Evolutionary conservation across 2,797 vertebrate species (phyloP).

Genomic region (Galaxias olidus): DNA sequence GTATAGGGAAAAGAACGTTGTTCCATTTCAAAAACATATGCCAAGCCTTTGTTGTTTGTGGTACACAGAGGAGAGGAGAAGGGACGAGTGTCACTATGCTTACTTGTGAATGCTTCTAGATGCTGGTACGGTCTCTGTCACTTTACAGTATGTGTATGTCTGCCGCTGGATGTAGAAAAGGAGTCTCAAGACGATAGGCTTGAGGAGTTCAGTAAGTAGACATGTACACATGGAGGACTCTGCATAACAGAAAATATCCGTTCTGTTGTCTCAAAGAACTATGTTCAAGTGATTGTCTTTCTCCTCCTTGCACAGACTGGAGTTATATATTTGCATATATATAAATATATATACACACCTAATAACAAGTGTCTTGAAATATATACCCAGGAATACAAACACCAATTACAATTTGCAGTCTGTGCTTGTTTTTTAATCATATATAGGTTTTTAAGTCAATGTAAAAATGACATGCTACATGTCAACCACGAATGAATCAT

Average conservation of each 20-base stretch:
- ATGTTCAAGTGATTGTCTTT: constrained; percentile 79
- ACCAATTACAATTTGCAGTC: constrained; percentile 76
- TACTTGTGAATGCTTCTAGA: constrained; percentile 58
- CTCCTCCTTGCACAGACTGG: constrained; percentile 82
- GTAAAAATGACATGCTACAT: constrained; percentile 54
- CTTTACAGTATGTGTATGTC: constrained; percentile 48
- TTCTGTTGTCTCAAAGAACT: constrained; percentile 66
- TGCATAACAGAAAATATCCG: constrained; percentile 46
- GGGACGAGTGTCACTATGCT: constrained; percentile 31
- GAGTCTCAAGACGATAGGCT: constrained; percentile 20
- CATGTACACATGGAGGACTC: constrained; percentile 56
- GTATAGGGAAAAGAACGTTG: constrained; percentile 65
- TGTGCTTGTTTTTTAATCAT: constrained; percentile 61
- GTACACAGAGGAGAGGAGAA: constrained; percentile 37
- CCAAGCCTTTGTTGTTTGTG: constrained; percentile 52
- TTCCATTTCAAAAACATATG: constrained; percentile 62
- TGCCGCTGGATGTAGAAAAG: constrained; percentile 54
- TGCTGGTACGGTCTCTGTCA: constrained; percentile 53
- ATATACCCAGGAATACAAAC: constrained; percentile 79
- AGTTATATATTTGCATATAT: constrained; percentile 72
- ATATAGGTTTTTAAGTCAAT: constrained; percentile 50
- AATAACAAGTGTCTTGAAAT: constrained; percentile 83
- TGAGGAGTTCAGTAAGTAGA: constrained; percentile 47
- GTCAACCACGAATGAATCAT: constrained; percentile 55
- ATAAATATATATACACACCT: constrained; percentile 73